phyloP scores from a whole-genome alignment of 2,888 invertebrate genomes.

The Phaedon cochleariae region DNA sequence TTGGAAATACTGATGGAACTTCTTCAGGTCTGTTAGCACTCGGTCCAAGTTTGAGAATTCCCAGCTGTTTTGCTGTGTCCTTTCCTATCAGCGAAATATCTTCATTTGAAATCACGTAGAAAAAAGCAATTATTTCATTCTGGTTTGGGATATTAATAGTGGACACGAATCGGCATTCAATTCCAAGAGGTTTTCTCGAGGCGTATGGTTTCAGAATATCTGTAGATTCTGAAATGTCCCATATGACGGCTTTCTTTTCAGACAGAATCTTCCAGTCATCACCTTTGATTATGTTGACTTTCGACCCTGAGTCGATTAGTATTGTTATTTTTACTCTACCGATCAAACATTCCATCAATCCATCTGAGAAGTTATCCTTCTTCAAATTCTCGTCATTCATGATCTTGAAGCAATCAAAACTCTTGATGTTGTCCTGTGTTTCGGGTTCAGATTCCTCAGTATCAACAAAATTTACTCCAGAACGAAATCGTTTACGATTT shows the following conservation, averaged over 20 bases:
- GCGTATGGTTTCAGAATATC: slow-evolving; percentile 35
- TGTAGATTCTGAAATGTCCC: neutral
- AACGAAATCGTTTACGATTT: too few relatives aligned
- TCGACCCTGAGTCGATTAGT: slow-evolving; percentile 41
- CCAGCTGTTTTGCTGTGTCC: slow-evolving; percentile 36
- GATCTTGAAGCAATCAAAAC: too few relatives aligned
- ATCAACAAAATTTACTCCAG: too few relatives aligned
- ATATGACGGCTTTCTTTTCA: neutral
- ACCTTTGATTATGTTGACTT: slow-evolving; percentile 34
- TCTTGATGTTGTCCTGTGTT: too few relatives aligned
- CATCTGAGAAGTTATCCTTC: slow-evolving; percentile 13
- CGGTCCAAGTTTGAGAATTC: slow-evolving; percentile 39
- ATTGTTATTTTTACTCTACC: slow-evolving; percentile 36
- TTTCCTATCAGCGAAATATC: slow-evolving; percentile 38
- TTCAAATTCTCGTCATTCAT: too few relatives aligned
- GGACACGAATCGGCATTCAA: slow-evolving; percentile 9
- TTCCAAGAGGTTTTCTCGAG: neutral
- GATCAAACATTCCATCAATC: slow-evolving; percentile 32
- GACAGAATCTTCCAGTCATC: neutral
- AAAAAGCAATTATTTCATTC: slow-evolving; percentile 30
- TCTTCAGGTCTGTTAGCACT: slow-evolving; percentile 20
- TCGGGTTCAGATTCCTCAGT: too few relatives aligned
- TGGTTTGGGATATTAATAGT: slow-evolving; percentile 23
- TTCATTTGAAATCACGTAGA: slow-evolving; percentile 34
- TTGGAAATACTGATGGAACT: too few relatives aligned